Conservation (phyloP, 2,797 vertebrate species). For the Psittacula echo region DNA sequence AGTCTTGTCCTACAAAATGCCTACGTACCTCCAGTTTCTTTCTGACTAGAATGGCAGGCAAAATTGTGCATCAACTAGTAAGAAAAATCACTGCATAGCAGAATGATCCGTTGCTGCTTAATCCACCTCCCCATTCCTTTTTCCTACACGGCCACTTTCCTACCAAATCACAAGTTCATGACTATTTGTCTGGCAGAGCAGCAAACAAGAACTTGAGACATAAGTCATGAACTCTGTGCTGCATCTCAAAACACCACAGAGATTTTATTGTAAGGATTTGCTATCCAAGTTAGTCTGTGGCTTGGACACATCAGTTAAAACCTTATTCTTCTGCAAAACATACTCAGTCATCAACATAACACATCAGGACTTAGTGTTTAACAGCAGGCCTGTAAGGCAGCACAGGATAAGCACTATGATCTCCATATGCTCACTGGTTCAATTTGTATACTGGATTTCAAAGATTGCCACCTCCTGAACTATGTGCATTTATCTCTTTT, state of each 20-base stretch:
- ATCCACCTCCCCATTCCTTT: background rate
- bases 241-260: constrained; percentile 14
- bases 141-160: background rate
- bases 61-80: background rate
- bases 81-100: background rate
- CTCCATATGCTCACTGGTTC: background rate
- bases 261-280: background rate
- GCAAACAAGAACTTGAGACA: constrained; percentile 25
- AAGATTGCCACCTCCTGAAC: background rate
- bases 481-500: background rate
- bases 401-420: background rate
- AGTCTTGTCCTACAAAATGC: background rate
- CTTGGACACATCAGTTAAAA: constrained; percentile 3
- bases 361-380: background rate
- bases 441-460: background rate
- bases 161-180: constrained; percentile 39
- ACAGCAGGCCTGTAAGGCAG: background rate
- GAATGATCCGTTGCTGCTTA: background rate
- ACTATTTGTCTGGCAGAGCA: constrained; percentile 37
- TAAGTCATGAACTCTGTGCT: constrained; percentile 21
- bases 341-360: background rate
- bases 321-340: constrained; percentile 7
- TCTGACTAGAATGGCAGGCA: background rate
- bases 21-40: background rate
- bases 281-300: constrained; percentile 8